Percentiles rank a stretch among this genome's conserved stretches.
These are phyloP conservation scores for Syngnathus acus DNA, from an alignment of 2,797 vertebrate genomes.

Conservation along the genomic window DNA sequence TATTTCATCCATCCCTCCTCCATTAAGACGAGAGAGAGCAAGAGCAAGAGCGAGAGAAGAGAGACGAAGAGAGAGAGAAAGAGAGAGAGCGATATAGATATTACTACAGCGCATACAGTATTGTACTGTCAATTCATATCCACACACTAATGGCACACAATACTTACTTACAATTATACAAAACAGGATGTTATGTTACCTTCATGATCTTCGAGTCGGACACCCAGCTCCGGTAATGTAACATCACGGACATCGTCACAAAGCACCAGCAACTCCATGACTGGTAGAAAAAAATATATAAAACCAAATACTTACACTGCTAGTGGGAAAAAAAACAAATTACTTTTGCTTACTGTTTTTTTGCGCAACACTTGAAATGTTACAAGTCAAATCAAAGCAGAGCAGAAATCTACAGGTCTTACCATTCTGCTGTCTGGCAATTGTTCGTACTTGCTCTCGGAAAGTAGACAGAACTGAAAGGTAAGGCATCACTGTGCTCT, in stretches of 20 bases:
- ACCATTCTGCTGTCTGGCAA: conserved; percentile 89
- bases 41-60: too few species aligned
- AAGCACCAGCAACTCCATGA: conserved; percentile 80
- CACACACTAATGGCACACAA: too few species aligned
- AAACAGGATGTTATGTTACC: conserved; percentile 61
- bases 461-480: conserved; percentile 86
- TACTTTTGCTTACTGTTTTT: not conserved
- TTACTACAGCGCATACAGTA: too few species aligned
- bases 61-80: too few species aligned
- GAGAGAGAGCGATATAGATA: too few species aligned
- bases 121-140: too few species aligned
- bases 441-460: conserved; percentile 81
- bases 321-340: not conserved
- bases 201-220: conserved; percentile 94
- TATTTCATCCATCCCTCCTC: too few species aligned
- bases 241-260: conserved; percentile 85
- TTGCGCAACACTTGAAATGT: not conserved
- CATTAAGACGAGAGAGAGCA: too few species aligned
- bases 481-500: conserved; percentile 89
- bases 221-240: conserved; percentile 85
- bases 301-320: not conserved
- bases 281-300: conserved; percentile 46
- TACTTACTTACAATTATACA: not conserved
- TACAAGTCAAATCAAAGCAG: not conserved
- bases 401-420: conserved; percentile 7